Base-by-base conservation (phyloP, 2,888 invertebrate genomes). In the Drosophila trichaetosa region DNA sequence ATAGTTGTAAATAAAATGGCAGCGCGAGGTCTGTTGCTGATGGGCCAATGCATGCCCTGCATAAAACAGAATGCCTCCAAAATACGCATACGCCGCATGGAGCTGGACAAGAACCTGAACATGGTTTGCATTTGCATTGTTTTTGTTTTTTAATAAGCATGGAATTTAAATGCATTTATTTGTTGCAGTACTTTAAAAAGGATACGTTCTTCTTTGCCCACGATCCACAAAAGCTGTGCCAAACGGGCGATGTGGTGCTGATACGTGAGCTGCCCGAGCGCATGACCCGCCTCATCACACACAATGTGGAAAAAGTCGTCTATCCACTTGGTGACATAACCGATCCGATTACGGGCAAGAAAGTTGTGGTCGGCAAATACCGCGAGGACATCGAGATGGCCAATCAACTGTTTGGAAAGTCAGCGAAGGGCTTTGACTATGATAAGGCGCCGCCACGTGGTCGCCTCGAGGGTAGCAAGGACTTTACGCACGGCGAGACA, bases 301-400 rank as follows among this genome's bases (percentile, higher is more conserved):
- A 98, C 90, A 94, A 95, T 93, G 95, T 98, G 0, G 94, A 96
- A 87, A 95, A 97, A 91, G 95, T 98, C 7, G 94, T 98, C 21
- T 97, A 96, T 92, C 96, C 96, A 2, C 93, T 96, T 82, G 98
- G 98, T 81, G 97, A 98, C 93, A 94, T 97, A 59, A 96, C 95
- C n/a, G 97, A 97, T 93, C 98, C 98, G 2, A 93, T 98, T 31
- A 96, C 96, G 51, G 96, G 96, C 21, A 97, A 97, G 91, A 96
- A 96, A 92, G 95, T 96, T 48, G 95, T 96, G 0, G 95, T 94
- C 59, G 95, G 95, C 73, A 94, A 94, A 89, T 98, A 96, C 90
- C 95, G 97, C 88, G 96, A 97, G 71, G 95, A 96, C 68, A 94
- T 97, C 72, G 96, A 96, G 53, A 94, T 94, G 85, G 94, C 95